Percentiles rank a stretch among this genome's conserved stretches.
These are phyloP conservation scores for Trogon melanurus DNA, from an alignment of 2,113 vertebrate genomes.

Conservation along the genomic window DNA sequence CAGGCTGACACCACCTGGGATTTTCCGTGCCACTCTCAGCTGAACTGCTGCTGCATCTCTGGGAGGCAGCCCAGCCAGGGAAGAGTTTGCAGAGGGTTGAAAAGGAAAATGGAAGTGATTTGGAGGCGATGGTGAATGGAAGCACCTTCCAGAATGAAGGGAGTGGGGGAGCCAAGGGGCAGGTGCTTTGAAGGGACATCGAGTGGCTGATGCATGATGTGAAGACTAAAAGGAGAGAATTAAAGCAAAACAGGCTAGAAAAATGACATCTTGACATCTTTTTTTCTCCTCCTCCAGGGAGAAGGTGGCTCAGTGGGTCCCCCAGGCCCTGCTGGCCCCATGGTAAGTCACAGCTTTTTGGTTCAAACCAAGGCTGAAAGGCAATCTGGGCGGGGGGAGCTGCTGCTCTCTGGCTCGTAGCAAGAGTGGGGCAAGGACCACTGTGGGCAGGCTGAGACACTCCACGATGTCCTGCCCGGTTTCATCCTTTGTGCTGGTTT, in stretches of 20 bases:
- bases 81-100: neutral
- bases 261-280: neutral
- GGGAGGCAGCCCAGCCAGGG: neutral
- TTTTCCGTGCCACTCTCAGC: neutral
- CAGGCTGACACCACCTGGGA: neutral
- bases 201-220: neutral
- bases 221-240: neutral
- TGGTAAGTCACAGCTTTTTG: slow-evolving; percentile 69
- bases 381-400: neutral
- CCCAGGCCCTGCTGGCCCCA: slow-evolving; percentile 73
- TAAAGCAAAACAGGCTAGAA: neutral
- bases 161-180: neutral
- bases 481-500: neutral
- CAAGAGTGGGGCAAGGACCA: neutral
- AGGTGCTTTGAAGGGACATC: fast-evolving
- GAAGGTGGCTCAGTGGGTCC: slow-evolving; percentile 79
- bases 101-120: neutral
- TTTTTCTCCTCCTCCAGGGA: slow-evolving; percentile 73
- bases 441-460: neutral
- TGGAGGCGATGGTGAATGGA: neutral
- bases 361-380: fast-evolving
- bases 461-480: fast-evolving
- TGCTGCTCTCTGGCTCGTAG: neutral
- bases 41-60: neutral
- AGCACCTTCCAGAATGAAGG: fast-evolving